Conservation (phyloP, 2,797 vertebrate genomes). For the Catamblyrhynchus diadema region DNA sequence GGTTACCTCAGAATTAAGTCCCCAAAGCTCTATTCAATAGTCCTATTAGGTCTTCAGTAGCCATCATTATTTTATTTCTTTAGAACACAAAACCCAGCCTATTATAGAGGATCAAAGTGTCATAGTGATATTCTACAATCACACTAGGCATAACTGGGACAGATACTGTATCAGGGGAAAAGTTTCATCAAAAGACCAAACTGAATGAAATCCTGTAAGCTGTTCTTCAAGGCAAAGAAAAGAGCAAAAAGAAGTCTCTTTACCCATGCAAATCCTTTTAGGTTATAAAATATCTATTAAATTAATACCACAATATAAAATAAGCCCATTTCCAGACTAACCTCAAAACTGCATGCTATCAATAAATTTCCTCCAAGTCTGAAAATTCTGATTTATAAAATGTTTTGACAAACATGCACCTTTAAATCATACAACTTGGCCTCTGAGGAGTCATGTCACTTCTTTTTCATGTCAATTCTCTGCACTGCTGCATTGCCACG, state of each 20-base stretch:
- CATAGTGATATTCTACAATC: neutral
- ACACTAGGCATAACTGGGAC: neutral
- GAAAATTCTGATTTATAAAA: conserved; percentile 62
- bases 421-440: conserved; percentile 59
- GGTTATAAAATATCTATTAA: neutral
- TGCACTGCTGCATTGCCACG: conserved; percentile 61
- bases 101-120: neutral
- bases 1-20: neutral
- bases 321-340: conserved; percentile 32
- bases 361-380: conserved; percentile 25
- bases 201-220: neutral
- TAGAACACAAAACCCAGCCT: neutral
- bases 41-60: neutral
- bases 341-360: neutral
- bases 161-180: neutral
- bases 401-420: conserved; percentile 50
- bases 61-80: neutral
- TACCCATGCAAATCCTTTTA: conserved; percentile 26
- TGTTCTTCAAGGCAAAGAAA: neutral
- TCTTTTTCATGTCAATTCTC: conserved; percentile 76
- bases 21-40: neutral
- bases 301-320: conserved; percentile 8
- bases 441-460: conserved; percentile 68
- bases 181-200: neutral
- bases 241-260: neutral